These are phyloP conservation scores for Cheilosia variabilis DNA, from an alignment of 2,888 invertebrate genomes.

Conservation along the genomic window DNA sequence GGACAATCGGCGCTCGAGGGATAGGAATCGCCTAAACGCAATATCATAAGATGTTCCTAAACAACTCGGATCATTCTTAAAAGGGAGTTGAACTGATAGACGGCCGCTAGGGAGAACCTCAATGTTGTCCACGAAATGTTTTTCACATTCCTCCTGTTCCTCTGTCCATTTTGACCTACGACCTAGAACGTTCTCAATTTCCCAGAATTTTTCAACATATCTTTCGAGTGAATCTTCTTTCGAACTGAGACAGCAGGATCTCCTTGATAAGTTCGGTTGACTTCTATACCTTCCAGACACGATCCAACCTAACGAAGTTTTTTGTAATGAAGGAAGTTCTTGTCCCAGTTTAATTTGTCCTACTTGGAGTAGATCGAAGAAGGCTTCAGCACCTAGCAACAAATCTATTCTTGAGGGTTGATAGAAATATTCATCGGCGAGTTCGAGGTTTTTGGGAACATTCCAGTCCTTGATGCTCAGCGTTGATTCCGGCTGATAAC, in stretches of 20 bases:
- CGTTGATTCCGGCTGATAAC: constrained; percentile 7
- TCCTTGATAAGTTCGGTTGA: too few species aligned
- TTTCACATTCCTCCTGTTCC: constrained; percentile 16
- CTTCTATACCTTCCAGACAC: too few species aligned
- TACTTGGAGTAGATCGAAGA: constrained; percentile 40
- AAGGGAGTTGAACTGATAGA: constrained; percentile 15
- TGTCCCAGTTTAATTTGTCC: background rate
- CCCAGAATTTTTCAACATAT: too few species aligned
- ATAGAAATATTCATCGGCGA: constrained; percentile 25
- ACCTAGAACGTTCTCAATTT: too few species aligned
- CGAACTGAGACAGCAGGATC: too few species aligned
- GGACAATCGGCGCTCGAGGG: constrained; percentile 56
- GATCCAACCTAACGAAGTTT: too few species aligned
- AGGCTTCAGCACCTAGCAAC: constrained; percentile 53
- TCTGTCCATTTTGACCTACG: too few species aligned
- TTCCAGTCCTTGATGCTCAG: constrained; percentile 46
- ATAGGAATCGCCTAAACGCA: constrained; percentile 50
- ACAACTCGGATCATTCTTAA: constrained; percentile 19
- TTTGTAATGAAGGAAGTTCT: too few species aligned
- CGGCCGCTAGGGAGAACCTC: constrained; percentile 29
- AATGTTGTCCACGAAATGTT: constrained; percentile 32
- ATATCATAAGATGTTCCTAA: constrained; percentile 54
- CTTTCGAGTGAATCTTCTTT: too few species aligned
- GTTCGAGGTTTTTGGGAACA: constrained; percentile 30
- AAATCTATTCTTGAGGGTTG: constrained; percentile 40